Evolutionary conservation across 2,888 invertebrate genomes (phyloP).

Genomic region (Phalera bucephala): DNA sequence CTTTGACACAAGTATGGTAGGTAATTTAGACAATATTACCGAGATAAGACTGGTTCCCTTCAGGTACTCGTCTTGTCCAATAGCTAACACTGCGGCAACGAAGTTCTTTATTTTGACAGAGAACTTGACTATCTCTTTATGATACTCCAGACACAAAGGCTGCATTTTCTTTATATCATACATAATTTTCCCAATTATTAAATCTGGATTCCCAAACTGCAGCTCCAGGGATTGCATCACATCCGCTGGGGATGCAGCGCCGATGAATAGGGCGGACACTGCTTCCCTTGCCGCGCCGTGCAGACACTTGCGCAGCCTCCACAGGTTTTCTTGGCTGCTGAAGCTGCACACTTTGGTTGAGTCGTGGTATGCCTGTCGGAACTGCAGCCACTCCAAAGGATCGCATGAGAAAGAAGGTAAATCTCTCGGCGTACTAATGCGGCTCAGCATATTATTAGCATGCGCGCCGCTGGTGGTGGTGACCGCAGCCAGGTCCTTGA

Average conservation of each 20-base stretch:
- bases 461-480: not conserved
- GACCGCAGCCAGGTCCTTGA: conserved; percentile 6
- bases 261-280: conserved; percentile 14
- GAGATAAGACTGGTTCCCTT: conserved; percentile 9
- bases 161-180: conserved; percentile 4
- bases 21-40: conserved; percentile 19
- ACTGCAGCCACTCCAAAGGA: conserved; percentile 19
- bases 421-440: conserved; percentile 4
- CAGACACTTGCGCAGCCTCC: conserved; percentile 17
- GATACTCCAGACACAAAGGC: conserved; percentile 12
- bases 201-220: conserved; percentile 9
- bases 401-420: conserved; percentile 13
- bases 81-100: conserved; percentile 14
- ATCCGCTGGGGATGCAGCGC: conserved; percentile 10
- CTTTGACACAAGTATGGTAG: conserved; percentile 21
- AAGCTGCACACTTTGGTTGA: conserved; percentile 15
- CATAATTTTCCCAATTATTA: conserved; percentile 1
- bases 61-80: conserved; percentile 17
- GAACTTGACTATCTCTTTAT: conserved; percentile 21
- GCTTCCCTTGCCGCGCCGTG: conserved; percentile 15
- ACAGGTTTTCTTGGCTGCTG: conserved; percentile 15
- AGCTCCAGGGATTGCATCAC: conserved; percentile 13
- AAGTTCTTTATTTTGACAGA: conserved; percentile 22
- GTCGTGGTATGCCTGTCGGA: conserved; percentile 9
- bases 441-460: conserved; percentile 3